Evolutionary conservation across 2,113 vertebrate genomes (phyloP).

Genomic region (Heterotilapia buettikoferi): DNA sequence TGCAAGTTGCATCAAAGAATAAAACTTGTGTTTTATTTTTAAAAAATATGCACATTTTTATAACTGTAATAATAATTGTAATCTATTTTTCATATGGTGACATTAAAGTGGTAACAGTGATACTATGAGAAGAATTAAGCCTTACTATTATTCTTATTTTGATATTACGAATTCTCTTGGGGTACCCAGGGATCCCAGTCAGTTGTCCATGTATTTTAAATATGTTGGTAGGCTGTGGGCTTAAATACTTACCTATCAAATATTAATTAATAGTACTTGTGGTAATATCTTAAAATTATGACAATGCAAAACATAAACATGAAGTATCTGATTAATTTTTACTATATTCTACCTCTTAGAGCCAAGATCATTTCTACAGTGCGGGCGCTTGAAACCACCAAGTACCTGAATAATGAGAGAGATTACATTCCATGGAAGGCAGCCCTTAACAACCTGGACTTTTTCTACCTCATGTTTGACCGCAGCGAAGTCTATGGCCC

Average conservation of each 20-base stretch:
- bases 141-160: neutral
- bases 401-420: constrained; percentile 67
- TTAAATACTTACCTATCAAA: neutral
- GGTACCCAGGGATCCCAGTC: neutral
- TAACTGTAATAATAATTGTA: neutral
- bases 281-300: neutral
- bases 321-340: neutral
- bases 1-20: neutral
- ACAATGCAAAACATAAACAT: neutral
- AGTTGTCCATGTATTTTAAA: neutral
- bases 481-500: constrained; percentile 77
- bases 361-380: constrained; percentile 62
- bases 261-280: neutral
- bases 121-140: no score
- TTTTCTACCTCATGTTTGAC: constrained; percentile 87
- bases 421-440: constrained; percentile 86
- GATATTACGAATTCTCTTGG: neutral
- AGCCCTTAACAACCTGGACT: constrained; percentile 74
- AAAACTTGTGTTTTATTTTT: neutral
- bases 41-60: neutral
- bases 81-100: neutral
- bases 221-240: neutral
- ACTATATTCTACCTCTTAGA: constrained; percentile 51
- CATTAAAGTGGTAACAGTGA: neutral
- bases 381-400: constrained; percentile 78